Percentiles rank a stretch among this genome's conserved stretches.
These are phyloP conservation scores for Ataeniobius toweri DNA, from an alignment of 2,797 vertebrate species.

Conservation along the genomic window DNA sequence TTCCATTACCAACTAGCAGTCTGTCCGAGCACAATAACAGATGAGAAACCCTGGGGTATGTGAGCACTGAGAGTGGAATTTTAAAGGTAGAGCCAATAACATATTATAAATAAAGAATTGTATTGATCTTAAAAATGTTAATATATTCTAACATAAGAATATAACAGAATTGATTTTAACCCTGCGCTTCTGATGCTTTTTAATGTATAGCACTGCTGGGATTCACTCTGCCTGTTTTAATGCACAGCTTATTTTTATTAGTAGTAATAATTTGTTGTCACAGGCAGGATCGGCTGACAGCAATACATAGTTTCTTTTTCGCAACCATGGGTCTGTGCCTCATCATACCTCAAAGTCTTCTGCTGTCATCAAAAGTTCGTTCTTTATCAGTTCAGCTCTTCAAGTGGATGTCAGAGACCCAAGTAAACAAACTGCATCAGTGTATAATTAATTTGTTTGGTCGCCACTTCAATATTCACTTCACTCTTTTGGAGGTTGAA, in stretches of 20 bases:
- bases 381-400: slow-evolving; percentile 23
- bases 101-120: slow-evolving; percentile 46
- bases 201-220: slow-evolving; percentile 47
- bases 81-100: slow-evolving; percentile 21
- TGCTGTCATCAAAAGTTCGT: slow-evolving; percentile 17
- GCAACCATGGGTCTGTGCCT: slow-evolving; percentile 20
- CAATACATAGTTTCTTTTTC: slow-evolving; percentile 34
- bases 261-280: slow-evolving; percentile 64
- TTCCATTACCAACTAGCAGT: slow-evolving; percentile 43
- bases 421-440: slow-evolving; percentile 63
- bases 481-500: slow-evolving; percentile 60
- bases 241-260: slow-evolving; percentile 59
- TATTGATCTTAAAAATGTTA: slow-evolving; percentile 54
- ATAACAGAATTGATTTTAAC: slow-evolving; percentile 54
- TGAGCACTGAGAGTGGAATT: slow-evolving; percentile 21
- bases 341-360: slow-evolving; percentile 16
- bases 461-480: slow-evolving; percentile 57
- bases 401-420: slow-evolving; percentile 36
- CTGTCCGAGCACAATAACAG: slow-evolving; percentile 36
- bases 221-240: slow-evolving; percentile 51
- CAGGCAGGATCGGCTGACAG: slow-evolving; percentile 52
- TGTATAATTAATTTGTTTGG: slow-evolving; percentile 54
- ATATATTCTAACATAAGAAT: slow-evolving; percentile 52
- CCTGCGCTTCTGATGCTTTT: slow-evolving; percentile 45
- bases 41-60: slow-evolving; percentile 29